Evolutionary conservation across 2,113 vertebrate genomes (phyloP), one percentile per base, ranked within the genome.

Genomic region (Dasyprocta punctata): DNA sequence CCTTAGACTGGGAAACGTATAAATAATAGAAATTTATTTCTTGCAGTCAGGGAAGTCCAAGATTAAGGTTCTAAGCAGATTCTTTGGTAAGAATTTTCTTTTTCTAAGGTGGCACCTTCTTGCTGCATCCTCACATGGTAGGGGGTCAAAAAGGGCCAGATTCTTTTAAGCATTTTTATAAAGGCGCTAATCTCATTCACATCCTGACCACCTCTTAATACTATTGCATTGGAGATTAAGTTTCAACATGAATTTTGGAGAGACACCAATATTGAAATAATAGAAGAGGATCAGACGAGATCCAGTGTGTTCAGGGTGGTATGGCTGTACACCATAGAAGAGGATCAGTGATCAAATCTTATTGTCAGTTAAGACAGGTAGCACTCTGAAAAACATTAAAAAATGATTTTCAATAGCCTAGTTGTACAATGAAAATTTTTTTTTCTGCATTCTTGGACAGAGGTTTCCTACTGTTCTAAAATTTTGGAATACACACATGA

Each of bases 281-380:
- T 22, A 58, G 58, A 49, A 41, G 13, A 26, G n/a, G 12, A 77
- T 28, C 83, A 95, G 86, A 56, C 17, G 2, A 56, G 54, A 56
- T 4, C 54, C 5, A 17, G 54, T 19, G 4, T 56, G 54, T 56
- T 56, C 17, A 56, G 16, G 17, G 54, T 56, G 54, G 54, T 4
- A 56, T 56, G 54, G 54, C 54, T 56, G 47, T 56, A 56, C 16
- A 19, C 54, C 54, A 65, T 58, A 69, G 58, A 38, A 41, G 8
- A 26, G 26, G 16, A 77, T 28, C 80, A 95, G 84, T 36, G 49
- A 77, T 81, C 36, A 82, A 60, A 73, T 90, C 30, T 9, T 92
- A 47, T 20, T 94, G 71, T 86, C 60, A 80, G 47, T 94, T 82
- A 95, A 94, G 73, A 86, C 19, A 81, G 60, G 84, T 69, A 94